A percentile compares a stretch with the other conserved stretches of the same genome.
These are phyloP conservation scores for Tautogolabrus adspersus DNA, from an alignment of 2,113 vertebrate genomes.

Conservation along the genomic window DNA sequence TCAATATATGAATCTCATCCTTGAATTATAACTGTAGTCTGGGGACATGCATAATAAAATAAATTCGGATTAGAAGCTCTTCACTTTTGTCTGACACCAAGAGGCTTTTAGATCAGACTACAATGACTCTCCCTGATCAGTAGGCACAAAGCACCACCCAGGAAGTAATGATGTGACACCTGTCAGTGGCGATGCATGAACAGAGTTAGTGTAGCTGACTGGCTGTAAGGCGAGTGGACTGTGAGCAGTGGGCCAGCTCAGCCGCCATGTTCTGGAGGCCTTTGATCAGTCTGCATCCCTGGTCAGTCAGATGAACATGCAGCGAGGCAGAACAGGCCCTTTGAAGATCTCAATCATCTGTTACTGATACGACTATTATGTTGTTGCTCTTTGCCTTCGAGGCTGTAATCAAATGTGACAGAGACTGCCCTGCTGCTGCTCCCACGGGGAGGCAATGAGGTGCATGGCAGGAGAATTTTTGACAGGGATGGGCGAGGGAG, in stretches of 20 bases:
- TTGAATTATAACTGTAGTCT: neutral
- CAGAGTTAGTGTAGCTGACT: constrained; percentile 39
- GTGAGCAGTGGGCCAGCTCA: constrained; percentile 43
- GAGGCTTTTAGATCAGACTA: constrained; percentile 64
- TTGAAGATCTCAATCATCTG: constrained; percentile 83
- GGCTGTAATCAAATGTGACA: constrained; percentile 79
- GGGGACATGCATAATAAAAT: constrained; percentile 6
- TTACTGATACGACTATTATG: constrained; percentile 80
- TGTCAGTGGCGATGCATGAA: constrained; percentile 65
- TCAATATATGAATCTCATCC: neutral
- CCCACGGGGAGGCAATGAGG: constrained; percentile 67
- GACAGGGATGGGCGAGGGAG: constrained; percentile 51
- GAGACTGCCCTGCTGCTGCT: constrained; percentile 65
- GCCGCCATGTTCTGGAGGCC: constrained; percentile 64
- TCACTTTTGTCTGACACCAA: constrained; percentile 61
- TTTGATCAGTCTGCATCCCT: constrained; percentile 78
- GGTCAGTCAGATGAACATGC: constrained; percentile 67
- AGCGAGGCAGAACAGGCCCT: constrained; percentile 72
- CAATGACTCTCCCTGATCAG: constrained; percentile 63
- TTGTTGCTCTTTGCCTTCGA: constrained; percentile 77
- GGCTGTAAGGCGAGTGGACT: constrained; percentile 44
- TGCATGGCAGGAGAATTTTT: constrained; percentile 60
- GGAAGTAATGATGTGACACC: constrained; percentile 70
- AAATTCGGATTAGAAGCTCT: constrained; percentile 11
- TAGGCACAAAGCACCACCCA: constrained; percentile 59